These are phyloP conservation scores for Drosophila obscura DNA, from an alignment of 1,140 invertebrate species.

Conservation along the genomic window DNA sequence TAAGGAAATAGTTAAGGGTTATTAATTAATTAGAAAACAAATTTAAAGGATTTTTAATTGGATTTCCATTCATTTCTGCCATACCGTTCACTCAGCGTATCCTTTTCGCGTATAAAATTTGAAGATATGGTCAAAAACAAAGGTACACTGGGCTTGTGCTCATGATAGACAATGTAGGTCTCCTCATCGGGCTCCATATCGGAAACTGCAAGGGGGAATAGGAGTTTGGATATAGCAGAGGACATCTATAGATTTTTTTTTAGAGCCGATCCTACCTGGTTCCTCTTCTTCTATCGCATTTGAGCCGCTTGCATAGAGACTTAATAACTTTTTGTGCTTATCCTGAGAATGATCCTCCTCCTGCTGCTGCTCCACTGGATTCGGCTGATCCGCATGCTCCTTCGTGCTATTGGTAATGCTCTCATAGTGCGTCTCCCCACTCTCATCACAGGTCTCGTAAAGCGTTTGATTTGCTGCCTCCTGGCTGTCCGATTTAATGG, in stretches of 20 bases:
- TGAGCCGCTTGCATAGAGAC: slow-evolving; percentile 40
- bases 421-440: slow-evolving; percentile 45
- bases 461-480: slow-evolving; percentile 32
- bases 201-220: slow-evolving; percentile 53
- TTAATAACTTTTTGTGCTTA: slow-evolving; percentile 58
- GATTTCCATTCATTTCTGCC: neutral
- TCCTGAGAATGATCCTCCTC: slow-evolving; percentile 20
- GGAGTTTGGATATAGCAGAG: neutral
- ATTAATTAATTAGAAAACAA: neutral
- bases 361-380: neutral
- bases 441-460: slow-evolving; percentile 62
- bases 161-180: slow-evolving; percentile 69
- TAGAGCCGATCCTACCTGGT: slow-evolving; percentile 27
- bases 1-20: neutral
- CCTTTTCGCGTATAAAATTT: slow-evolving; percentile 80
- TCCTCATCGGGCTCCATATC: slow-evolving; percentile 78
- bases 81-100: slow-evolving; percentile 76
- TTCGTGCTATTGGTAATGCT: slow-evolving; percentile 29
- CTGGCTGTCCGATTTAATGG: slow-evolving; percentile 32
- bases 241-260: neutral
- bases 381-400: neutral
- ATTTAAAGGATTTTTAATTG: too few species aligned
- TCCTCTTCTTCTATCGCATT: slow-evolving; percentile 41
- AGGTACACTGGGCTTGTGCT: slow-evolving; percentile 59
- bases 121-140: slow-evolving; percentile 78